Conservation (phyloP, 2,797 vertebrate genomes). For the Oreortyx pictus region DNA sequence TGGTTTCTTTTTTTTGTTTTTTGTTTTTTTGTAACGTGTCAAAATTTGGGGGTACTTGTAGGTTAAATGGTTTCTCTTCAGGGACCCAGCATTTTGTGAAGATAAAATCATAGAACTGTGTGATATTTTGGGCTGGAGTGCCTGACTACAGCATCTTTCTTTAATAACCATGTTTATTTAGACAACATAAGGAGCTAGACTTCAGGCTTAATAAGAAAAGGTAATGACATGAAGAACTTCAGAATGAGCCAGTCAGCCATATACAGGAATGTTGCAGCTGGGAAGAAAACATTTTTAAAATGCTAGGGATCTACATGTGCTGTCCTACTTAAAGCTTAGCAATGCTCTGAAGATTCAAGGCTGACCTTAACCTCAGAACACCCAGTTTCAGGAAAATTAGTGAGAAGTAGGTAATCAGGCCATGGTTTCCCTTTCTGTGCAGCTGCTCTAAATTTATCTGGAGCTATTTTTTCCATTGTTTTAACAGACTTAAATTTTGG, state of each 20-base stretch:
- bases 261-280: neutral
- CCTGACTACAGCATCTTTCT: conserved; percentile 19
- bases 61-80: neutral
- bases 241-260: neutral
- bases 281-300: conserved; percentile 8
- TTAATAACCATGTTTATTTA: conserved; percentile 14
- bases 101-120: neutral
- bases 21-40: neutral
- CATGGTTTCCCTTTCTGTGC: conserved; percentile 15
- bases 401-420: conserved; percentile 48
- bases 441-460: neutral
- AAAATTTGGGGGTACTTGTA: conserved; percentile 13
- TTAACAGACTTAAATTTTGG: neutral
- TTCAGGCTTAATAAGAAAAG: conserved; percentile 1
- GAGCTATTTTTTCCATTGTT: neutral
- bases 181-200: neutral
- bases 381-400: neutral
- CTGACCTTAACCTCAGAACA: conserved; percentile 14
- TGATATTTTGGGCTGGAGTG: neutral
- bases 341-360: conserved; percentile 16
- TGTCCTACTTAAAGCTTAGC: conserved; percentile 22
- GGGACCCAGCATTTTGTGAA: neutral
- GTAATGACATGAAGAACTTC: neutral
- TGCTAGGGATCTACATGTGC: neutral
- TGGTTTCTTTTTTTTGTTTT: neutral